Base-by-base conservation (phyloP, 2,888 invertebrate species). In the Mantis religiosa region DNA sequence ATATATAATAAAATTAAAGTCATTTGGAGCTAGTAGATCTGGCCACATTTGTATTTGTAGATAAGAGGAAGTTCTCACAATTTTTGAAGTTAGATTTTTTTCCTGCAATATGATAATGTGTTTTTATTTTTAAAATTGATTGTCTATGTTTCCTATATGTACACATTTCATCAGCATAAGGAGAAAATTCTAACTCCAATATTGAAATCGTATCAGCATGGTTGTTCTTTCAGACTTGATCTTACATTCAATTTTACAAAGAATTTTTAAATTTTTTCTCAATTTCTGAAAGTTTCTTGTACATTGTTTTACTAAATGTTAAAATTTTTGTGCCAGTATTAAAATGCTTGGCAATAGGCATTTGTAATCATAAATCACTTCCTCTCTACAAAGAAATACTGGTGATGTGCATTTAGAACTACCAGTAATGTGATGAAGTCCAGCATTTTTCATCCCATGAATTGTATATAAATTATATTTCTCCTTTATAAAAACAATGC, bases 371-470 rank as follows among this genome's bases (percentile, higher is more conserved):
- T 15, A n/a, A 3, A 71, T 71, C 71, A 20, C 87, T 87, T 54
- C 86, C 54, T 71, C 71, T 71, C 71, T 86, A 71, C 28, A 86
- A 28, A 28, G 86, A 71, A 25, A 14, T 71, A 71, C 54, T 71
- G 54, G 54, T 71, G 3, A 85, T 30, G 88, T 88, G 85, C 84
- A 82, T 84, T 87, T 87, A 89, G 30, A 84, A 41, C 87, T 84
- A 90, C 89, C 34, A 86, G 83, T 87, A 41, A 89, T 90, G 89
- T 89, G 90, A 90, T 89, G 41, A 89, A 87, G 85, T 85, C 89
- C 90, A 89, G 90, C 89, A 90, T 90, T 90, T 90, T 90, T 90
- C 90, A 89, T 90, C 89, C 89, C 84, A 88, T 88, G 82, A 34
- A 87, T 87, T 89, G 89, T 90, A 90, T 71, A 90, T 89, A 89